Conservation (phyloP, 1,140 invertebrate species). For the Psix sp. region DNA sequence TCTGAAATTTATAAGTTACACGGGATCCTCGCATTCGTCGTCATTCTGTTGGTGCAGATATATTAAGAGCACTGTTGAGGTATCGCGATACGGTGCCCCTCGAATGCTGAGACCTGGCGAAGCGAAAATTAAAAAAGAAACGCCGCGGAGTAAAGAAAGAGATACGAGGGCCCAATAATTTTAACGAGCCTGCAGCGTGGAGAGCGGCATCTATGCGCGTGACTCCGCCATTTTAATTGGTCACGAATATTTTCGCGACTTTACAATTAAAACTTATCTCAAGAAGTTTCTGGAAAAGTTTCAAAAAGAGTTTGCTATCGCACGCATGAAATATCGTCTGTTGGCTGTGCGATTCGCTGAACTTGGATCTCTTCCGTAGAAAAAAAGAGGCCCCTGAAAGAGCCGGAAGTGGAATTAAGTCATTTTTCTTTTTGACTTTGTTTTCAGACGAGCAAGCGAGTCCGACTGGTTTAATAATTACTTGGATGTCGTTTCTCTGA, state of each 20-base stretch:
- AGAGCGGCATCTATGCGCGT: constrained; percentile 47
- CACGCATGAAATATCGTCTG: too few relatives aligned
- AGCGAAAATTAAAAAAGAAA: constrained; percentile 42
- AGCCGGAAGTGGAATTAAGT: constrained; percentile 20
- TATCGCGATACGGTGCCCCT: constrained; percentile 61
- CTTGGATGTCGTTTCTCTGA: constrained; percentile 19
- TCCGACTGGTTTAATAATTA: constrained; percentile 30
- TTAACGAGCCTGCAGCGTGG: constrained; percentile 67
- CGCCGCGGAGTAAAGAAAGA: constrained; percentile 36
- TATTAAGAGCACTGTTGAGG: constrained; percentile 43
- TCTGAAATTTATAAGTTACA: constrained; percentile 47
- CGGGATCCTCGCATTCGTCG: constrained; percentile 50
- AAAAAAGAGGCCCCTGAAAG: constrained; percentile 4
- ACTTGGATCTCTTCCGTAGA: too few relatives aligned
- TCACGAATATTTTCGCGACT: constrained; percentile 61
- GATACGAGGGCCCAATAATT: constrained; percentile 68
- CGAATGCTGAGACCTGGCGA: constrained; percentile 21
- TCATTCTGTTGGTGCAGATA: constrained; percentile 34
- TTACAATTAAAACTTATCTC: constrained; percentile 57
- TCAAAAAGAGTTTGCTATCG: constrained; percentile 17
- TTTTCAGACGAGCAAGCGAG: constrained; percentile 9
- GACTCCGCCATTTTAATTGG: constrained; percentile 63
- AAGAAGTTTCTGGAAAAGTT: constrained; percentile 33
- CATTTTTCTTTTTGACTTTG: constrained; percentile 18
- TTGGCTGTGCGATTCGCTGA: too few relatives aligned